Evolutionary conservation across 2,888 invertebrate species (phyloP).

Genomic region (Phania funesta): DNA sequence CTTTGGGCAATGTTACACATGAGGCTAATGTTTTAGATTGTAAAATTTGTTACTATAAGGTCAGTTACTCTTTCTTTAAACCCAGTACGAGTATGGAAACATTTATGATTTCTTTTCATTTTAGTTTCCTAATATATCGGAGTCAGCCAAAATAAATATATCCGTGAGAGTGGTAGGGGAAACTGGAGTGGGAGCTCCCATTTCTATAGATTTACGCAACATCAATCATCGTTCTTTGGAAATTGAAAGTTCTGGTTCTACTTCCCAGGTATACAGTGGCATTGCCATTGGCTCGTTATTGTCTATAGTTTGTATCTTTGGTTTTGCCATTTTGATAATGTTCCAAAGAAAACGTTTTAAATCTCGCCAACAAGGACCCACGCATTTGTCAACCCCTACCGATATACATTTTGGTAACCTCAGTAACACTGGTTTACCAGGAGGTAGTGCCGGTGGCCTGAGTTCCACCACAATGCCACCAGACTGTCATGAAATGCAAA

Average conservation of each 20-base stretch:
- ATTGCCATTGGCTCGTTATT: slow-evolving; percentile 77
- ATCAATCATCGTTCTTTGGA: slow-evolving; percentile 72
- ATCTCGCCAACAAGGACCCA: slow-evolving; percentile 75
- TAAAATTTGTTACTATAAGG: slow-evolving; percentile 75
- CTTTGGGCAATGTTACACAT: slow-evolving; percentile 76
- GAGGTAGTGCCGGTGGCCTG: slow-evolving; percentile 76
- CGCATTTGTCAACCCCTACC: slow-evolving; percentile 76
- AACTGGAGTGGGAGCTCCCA: slow-evolving; percentile 78
- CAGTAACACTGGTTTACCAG: slow-evolving; percentile 75
- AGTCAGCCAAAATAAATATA: slow-evolving; percentile 78
- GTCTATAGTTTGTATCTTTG: slow-evolving; percentile 75
- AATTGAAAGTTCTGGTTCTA: slow-evolving; percentile 70
- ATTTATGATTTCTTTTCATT: slow-evolving; percentile 11
- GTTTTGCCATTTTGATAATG: slow-evolving; percentile 77
- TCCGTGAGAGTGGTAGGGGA: slow-evolving; percentile 79
- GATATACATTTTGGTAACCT: slow-evolving; percentile 78
- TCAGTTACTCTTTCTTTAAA: slow-evolving; percentile 28
- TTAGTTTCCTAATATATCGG: slow-evolving; percentile 79
- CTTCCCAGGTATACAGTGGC: slow-evolving; percentile 77
- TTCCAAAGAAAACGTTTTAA: slow-evolving; percentile 78
- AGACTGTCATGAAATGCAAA: slow-evolving; percentile 80
- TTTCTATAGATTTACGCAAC: slow-evolving; percentile 76
- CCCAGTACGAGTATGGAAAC: background rate
- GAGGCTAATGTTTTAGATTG: slow-evolving; percentile 76
- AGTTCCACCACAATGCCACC: slow-evolving; percentile 77